Evolutionary conservation across 2,888 invertebrate genomes (phyloP).

Genomic region (Helleia helle): DNA sequence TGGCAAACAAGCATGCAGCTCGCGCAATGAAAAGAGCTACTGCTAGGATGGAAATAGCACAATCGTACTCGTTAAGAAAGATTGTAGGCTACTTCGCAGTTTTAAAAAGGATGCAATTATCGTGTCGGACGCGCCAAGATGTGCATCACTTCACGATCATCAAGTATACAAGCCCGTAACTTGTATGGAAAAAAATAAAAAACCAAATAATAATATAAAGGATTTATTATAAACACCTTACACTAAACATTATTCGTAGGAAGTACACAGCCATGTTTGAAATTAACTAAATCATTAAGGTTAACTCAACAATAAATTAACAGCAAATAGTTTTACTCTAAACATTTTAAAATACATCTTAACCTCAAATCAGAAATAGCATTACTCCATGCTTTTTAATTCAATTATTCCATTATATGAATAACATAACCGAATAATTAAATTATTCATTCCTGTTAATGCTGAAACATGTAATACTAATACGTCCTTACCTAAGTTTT

Average conservation of each 20-base stretch:
- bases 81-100: no score
- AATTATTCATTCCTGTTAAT: background rate
- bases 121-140: no score
- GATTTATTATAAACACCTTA: conserved; percentile 19
- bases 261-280: conserved; percentile 69
- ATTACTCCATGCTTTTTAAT: background rate
- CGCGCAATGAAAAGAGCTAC: no score
- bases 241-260: conserved; percentile 34
- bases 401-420: background rate
- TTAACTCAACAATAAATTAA: background rate
- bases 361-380: background rate
- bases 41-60: no score
- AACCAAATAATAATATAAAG: background rate
- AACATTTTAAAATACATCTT: background rate
- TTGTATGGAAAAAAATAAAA: background rate
- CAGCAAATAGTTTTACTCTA: background rate
- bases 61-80: no score
- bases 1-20: no score
- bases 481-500: background rate
- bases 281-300: conserved; percentile 24
- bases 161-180: no score
- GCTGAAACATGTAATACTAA: no score
- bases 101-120: no score
- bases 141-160: no score
- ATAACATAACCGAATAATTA: background rate